Evolutionary conservation across 2,888 invertebrate genomes (phyloP).

Genomic region (Heliconius sara): DNA sequence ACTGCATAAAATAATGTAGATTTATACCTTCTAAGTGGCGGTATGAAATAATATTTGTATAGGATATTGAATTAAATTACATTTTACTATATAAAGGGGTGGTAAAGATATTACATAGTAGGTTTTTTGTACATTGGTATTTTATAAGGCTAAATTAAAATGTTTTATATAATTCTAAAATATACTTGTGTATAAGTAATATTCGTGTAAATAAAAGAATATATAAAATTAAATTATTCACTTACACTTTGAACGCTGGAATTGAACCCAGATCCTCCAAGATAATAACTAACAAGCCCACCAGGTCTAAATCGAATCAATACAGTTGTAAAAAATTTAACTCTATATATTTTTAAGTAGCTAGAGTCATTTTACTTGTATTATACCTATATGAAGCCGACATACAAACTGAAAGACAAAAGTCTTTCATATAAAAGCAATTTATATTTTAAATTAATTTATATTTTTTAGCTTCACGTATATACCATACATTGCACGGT

Average conservation of each 20-base stretch:
- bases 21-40: conserved; percentile 25
- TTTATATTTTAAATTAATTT: too few species aligned
- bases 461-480: too few species aligned
- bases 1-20: conserved; percentile 58
- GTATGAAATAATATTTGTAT: conserved; percentile 33
- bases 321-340: too few species aligned
- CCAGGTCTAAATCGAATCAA: too few species aligned
- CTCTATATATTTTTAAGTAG: too few species aligned
- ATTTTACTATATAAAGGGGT: background rate
- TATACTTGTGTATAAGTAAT: background rate
- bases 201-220: background rate
- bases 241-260: background rate
- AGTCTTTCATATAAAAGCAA: too few species aligned
- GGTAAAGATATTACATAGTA: background rate
- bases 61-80: conserved; percentile 18
- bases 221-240: background rate
- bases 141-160: background rate
- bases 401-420: too few species aligned
- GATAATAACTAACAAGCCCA: background rate
- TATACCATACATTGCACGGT: too few species aligned
- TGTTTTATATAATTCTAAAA: background rate
- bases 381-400: too few species aligned
- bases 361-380: too few species aligned
- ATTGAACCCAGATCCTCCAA: background rate
- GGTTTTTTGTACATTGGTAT: background rate